Evolutionary conservation across 2,113 vertebrate species (phyloP).

Genomic region (Cnemophilus loriae): DNA sequence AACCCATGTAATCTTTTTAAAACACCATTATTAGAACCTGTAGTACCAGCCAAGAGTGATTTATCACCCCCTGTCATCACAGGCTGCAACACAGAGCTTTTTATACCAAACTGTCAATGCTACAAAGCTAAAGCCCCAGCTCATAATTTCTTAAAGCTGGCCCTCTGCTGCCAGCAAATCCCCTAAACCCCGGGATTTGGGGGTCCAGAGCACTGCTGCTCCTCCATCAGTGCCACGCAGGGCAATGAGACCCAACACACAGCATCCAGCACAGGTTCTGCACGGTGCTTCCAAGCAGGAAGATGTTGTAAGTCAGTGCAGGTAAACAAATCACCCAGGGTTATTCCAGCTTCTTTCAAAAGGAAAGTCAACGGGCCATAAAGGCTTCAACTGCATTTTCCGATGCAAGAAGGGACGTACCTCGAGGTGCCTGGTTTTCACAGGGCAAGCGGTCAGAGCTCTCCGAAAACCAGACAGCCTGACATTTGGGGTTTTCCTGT

Average conservation of each 20-base stretch:
- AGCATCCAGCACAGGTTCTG: neutral
- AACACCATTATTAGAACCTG: conserved; percentile 48
- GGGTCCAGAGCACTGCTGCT: neutral
- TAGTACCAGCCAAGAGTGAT: conserved; percentile 37
- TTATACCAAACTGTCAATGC: conserved; percentile 15
- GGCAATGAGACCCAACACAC: accelerated
- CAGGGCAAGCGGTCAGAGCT: neutral
- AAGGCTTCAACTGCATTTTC: neutral
- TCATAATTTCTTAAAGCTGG: conserved; percentile 16
- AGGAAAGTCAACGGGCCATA: neutral
- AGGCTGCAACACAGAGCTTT: conserved; percentile 32
- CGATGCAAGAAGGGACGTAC: accelerated
- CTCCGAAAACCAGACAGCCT: conserved; percentile 7
- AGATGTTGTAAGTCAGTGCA: neutral
- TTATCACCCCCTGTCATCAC: conserved; percentile 38
- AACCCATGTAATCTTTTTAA: conserved; percentile 45
- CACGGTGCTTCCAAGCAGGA: neutral
- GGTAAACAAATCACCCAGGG: neutral
- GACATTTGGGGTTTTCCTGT: conserved; percentile 43
- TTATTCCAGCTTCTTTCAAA: neutral
- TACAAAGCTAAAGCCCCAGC: conserved; percentile 3
- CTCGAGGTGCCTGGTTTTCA: neutral
- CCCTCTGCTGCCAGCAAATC: neutral
- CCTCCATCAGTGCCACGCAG: neutral
- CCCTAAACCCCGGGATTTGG: neutral